phyloP scores from a whole-genome alignment of 2,888 invertebrate genomes.

The Hofmannophila pseudospretella region DNA sequence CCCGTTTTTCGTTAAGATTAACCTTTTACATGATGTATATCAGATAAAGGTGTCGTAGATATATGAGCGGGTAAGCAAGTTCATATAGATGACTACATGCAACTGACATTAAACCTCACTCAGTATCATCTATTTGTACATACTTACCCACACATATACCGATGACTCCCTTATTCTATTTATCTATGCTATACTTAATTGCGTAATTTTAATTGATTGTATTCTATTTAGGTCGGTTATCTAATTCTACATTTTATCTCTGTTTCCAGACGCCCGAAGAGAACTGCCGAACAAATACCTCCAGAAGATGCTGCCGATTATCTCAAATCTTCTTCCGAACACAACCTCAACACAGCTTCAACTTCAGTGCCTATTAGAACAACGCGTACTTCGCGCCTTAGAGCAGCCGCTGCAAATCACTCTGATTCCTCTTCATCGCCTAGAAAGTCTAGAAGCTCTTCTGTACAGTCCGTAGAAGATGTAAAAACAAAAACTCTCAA shows the following conservation, averaged over 20 bases:
- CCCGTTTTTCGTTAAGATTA: constrained; percentile 3
- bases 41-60: background rate
- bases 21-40: background rate
- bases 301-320: constrained; percentile 50
- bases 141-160: no score
- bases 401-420: constrained; percentile 78
- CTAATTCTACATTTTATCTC: constrained; percentile 11
- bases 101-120: no score
- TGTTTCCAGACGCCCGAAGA: constrained; percentile 59
- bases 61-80: no score
- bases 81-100: no score
- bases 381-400: constrained; percentile 83
- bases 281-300: constrained; percentile 43
- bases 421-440: constrained; percentile 47
- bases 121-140: no score
- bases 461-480: constrained; percentile 62
- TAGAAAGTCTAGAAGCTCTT: constrained; percentile 63
- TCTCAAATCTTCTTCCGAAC: constrained; percentile 68
- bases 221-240: background rate
- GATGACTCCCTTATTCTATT: no score
- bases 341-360: constrained; percentile 61
- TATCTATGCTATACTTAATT: no score
- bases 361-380: constrained; percentile 80
- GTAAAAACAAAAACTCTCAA: constrained; percentile 50
- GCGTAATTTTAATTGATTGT: no score